These are phyloP conservation scores for Petrosia ficiformis DNA, from an alignment of 37 sponge, comb jelly and placozoan genomes.

Conservation along the genomic window DNA sequence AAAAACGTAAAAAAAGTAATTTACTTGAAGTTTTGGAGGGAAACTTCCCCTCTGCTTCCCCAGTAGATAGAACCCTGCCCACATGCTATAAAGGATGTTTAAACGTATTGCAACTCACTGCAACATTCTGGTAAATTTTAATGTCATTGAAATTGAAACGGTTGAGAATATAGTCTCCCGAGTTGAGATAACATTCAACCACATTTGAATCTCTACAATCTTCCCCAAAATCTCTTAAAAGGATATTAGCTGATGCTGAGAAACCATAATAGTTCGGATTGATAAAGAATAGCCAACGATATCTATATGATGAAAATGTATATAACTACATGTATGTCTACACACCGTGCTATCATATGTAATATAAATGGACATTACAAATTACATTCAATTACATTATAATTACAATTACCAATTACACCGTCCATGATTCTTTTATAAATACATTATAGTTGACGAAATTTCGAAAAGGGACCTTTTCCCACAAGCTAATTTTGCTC, in stretches of 20 bases:
- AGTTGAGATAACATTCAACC: slow-evolving; percentile 66
- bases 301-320: slow-evolving; percentile 22
- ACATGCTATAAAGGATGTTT: too few relatives aligned
- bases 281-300: slow-evolving; percentile 71
- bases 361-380: neutral
- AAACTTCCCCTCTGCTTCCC: too few relatives aligned
- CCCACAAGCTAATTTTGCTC: too few relatives aligned
- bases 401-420: neutral
- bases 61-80: too few relatives aligned
- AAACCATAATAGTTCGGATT: slow-evolving; percentile 92
- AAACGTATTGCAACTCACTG: slow-evolving; percentile 49
- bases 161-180: slow-evolving; percentile 50
- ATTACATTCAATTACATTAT: neutral
- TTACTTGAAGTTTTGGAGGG: too few relatives aligned
- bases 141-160: slow-evolving; percentile 59
- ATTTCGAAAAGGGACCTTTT: too few relatives aligned
- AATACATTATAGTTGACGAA: too few relatives aligned
- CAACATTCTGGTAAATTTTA: slow-evolving; percentile 67
- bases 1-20: too few relatives aligned
- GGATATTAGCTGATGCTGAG: slow-evolving; percentile 50
- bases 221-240: slow-evolving; percentile 40
- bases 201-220: slow-evolving; percentile 40
- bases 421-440: too few relatives aligned
- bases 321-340: too few relatives aligned
- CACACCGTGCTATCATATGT: neutral